Evolutionary conservation across 1,140 invertebrate genomes (phyloP).

Genomic region (Drosophila subpulchrella): DNA sequence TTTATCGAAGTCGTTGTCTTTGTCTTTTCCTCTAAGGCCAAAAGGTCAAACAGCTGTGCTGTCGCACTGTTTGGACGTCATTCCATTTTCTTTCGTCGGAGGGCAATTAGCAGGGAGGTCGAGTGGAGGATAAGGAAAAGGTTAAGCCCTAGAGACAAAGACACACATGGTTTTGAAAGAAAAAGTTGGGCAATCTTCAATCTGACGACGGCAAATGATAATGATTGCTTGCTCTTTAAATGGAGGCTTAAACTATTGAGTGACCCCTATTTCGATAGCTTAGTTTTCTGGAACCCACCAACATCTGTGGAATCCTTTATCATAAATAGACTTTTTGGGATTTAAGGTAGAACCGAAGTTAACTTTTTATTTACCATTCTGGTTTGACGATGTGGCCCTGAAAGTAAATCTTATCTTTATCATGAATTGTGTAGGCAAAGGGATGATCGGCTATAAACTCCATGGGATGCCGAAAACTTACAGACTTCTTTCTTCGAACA

Average conservation of each 20-base stretch:
- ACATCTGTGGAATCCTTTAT: too few species aligned
- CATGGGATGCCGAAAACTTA: not conserved
- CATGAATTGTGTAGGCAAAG: conserved; percentile 46
- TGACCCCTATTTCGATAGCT: not conserved
- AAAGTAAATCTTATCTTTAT: not conserved
- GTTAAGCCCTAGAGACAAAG: conserved; percentile 8
- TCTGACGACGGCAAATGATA: not conserved
- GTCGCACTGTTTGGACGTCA: conserved; percentile 24
- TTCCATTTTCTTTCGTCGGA: conserved; percentile 11
- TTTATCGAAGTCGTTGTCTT: conserved; percentile 59
- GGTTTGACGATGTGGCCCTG: not conserved
- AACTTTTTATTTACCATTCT: not conserved
- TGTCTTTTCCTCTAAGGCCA: conserved; percentile 38
- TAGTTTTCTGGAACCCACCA: too few species aligned
- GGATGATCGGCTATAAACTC: conserved; percentile 59
- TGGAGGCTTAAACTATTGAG: not conserved
- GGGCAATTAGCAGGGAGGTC: conserved; percentile 68
- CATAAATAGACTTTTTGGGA: too few species aligned
- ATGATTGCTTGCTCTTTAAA: not conserved
- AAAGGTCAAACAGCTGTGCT: conserved; percentile 67
- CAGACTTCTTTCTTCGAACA: not conserved
- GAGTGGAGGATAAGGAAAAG: conserved; percentile 26
- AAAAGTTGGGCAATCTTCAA: not conserved
- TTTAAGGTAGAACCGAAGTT: too few species aligned
- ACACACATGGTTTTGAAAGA: not conserved